Base-by-base conservation (phyloP, 2,797 vertebrate species). In the Benthosema pterotum region DNA sequence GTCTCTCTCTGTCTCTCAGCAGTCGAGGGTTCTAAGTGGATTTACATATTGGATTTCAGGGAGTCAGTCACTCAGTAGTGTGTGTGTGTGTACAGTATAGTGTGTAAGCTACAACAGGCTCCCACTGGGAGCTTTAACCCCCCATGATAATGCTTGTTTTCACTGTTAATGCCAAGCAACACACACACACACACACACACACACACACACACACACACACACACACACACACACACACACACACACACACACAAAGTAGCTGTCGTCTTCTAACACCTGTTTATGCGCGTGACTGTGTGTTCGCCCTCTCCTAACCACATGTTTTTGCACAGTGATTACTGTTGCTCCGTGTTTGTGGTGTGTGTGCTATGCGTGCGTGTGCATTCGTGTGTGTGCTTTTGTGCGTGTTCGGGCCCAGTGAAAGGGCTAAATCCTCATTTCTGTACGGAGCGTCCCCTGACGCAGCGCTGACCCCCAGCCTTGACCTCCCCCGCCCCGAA, bases 11-110 rank as follows among this genome's bases (percentile, higher is more conserved):
- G 7, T 19, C 11, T 46, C 60, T 63, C 69, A 72, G 79, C 71
- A 17, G 75, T 45, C 60, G 57, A 42, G 62, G 62, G 83, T 69
- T 60, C 80, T 92, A 89, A 89, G 87, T 89, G 88, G 91, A 92
- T 93, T 93, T 93, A 84, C 89, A 92, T 91, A 90, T 90, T 91
- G 89, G 84, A 92, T 91, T 91, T 92, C 86, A 81, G 78, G 67
- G 74, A 80, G 82, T 78, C 78, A 38, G 55, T 46, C 78, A 38
- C 52, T 46, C 13, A 46, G 60, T 16, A 32, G 78, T 42, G 61
- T 75, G 28, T 32, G 28, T 32, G 28, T n/a, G n/a, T n/a, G n/a
- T n/a, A n/a, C n/a, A n/a, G n/a, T 38, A 25, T 25, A 25, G 22
- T 38, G 8, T 79, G 75, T 90, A 90, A 92, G 87, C 85, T 77